Evolutionary conservation across 2,888 invertebrate genomes (phyloP).

Genomic region (Dolichopus griseipennis): DNA sequence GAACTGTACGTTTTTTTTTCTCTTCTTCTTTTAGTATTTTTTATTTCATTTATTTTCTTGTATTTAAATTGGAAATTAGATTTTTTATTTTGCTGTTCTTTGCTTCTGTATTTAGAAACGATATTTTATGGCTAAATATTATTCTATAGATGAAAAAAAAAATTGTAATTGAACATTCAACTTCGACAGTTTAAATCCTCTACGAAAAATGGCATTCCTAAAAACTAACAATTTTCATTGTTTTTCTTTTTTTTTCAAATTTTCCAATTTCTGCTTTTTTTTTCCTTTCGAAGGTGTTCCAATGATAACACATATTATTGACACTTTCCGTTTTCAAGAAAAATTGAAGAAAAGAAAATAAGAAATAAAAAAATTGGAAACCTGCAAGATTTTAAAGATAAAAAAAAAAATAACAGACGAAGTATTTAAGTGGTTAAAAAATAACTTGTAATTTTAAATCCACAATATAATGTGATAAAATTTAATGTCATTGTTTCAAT

Average conservation of each 20-base stretch:
- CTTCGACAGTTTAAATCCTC: neutral
- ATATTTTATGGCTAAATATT: too few relatives aligned
- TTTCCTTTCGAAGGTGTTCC: neutral
- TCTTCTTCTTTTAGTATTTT: too few relatives aligned
- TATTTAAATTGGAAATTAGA: neutral
- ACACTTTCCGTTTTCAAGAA: neutral
- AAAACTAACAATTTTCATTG: neutral
- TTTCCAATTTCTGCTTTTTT: neutral
- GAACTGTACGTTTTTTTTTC: neutral
- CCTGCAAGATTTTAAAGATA: neutral
- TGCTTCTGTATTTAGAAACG: neutral
- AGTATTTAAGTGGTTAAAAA: neutral
- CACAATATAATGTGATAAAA: neutral
- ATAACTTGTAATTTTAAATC: neutral
- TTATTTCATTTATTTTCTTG: too few relatives aligned
- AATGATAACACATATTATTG: neutral
- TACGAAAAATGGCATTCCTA: neutral
- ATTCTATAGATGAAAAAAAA: neutral
- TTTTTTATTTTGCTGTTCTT: neutral
- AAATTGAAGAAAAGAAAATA: too few relatives aligned
- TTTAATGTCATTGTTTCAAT: too few relatives aligned
- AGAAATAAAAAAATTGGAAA: neutral
- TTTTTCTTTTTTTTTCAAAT: neutral
- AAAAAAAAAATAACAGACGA: neutral
- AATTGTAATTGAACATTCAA: neutral